Percentiles rank a stretch among this genome's conserved stretches.
Evolutionary conservation across 2,888 invertebrate genomes (phyloP).

Genomic region (Platerodrilus igneus): DNA sequence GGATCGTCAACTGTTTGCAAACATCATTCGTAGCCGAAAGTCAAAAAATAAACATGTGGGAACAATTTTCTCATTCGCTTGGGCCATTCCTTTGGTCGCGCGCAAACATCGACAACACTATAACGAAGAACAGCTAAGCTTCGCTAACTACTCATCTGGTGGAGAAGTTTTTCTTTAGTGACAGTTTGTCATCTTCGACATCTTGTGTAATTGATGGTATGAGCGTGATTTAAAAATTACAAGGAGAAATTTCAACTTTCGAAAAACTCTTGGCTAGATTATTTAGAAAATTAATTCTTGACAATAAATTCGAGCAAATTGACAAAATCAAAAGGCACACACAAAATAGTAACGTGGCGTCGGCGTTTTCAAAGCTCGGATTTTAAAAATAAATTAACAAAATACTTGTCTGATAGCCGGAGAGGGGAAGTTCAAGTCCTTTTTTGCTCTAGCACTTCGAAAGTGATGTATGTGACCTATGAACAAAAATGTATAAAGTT

Average conservation of each 20-base stretch:
- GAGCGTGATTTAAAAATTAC: too few relatives aligned
- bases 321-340: too few relatives aligned
- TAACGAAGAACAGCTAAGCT: not conserved
- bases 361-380: too few relatives aligned
- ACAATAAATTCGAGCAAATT: not conserved
- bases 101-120: slow-evolving; percentile 1
- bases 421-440: too few relatives aligned
- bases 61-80: slow-evolving; percentile 2
- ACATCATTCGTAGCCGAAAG: not conserved
- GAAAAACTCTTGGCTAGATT: not conserved
- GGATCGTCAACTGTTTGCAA: too few relatives aligned
- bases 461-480: too few relatives aligned
- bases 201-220: slow-evolving; percentile 2
- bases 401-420: too few relatives aligned
- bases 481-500: slow-evolving; percentile 2
- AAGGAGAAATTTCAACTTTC: slow-evolving; percentile 3
- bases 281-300: not conserved
- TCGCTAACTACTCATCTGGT: too few relatives aligned
- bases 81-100: slow-evolving; percentile 1
- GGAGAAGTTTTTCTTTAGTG: not conserved
- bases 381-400: too few relatives aligned
- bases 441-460: too few relatives aligned
- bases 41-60: slow-evolving; percentile 1
- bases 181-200: not conserved
- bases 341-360: too few relatives aligned